Evolutionary conservation across 2,888 invertebrate genomes (phyloP), one percentile per base, ranked within the genome.

Genomic region (Ectemnius continuus): DNA sequence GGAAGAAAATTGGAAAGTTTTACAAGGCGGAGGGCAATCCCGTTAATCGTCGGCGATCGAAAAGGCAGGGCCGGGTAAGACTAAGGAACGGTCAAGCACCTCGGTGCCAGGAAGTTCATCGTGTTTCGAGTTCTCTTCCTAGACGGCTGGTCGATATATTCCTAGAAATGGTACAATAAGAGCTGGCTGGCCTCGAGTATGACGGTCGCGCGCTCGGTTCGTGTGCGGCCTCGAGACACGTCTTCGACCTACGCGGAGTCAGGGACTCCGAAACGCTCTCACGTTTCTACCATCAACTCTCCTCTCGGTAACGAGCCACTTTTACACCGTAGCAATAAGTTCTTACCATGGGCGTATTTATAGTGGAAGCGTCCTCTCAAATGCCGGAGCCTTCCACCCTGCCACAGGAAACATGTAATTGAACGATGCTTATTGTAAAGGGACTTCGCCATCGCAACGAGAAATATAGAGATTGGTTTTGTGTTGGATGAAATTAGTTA

Each of bases 231-330:
- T 64, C 67, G 67, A 52, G 68, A 61, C 68, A 58, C 20, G 75
- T 73, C 45, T 70, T 45, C 60, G 60, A 59, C 46, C 36, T 26
- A 68, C 68, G 59, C 52, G 62, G 60, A 70, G 75, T 28, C 67
- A 46, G n/a, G 67, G 64, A 65, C 65, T 67, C 36, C 47, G 59
- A 66, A 75, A 69, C 18, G 72, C 66, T 77, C 77, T 36, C 36
- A 75, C 76, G 76, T 77, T 73, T 58, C 61, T 36, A 67, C 72
- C 69, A 75, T 77, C 64, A 67, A 77, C 14, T 61, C 6, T 23
- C 3, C 23, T 23, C 65, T 61, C 14, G 14, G 45, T 61, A 67
- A 63, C 62, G 63, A 36, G 36, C 36, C 11, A 8, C 36, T 36
- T 36, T 36, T 36, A 36, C 36, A 36, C 36, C 36, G 11, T 11